Evolutionary conservation across 1,140 invertebrate species (phyloP), one percentile per base, ranked within the genome.

Genomic region (Macrobrachium rosenbergii): DNA sequence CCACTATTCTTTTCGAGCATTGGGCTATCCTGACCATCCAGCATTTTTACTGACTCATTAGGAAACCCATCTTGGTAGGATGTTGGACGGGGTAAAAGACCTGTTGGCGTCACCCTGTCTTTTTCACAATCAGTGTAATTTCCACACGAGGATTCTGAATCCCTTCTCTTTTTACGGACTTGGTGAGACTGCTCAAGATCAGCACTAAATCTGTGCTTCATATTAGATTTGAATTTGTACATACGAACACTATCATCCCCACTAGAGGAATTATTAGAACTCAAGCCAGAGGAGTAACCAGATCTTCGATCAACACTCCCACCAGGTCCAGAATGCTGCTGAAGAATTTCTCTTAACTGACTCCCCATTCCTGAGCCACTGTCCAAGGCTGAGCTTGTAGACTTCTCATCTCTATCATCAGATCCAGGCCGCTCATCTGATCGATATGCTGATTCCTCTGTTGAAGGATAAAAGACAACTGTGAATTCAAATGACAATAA

Each of bases 171-270:
- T 37, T 90, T 90, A 16, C 73, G 87, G 14, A 85, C 84, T 52
- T 89, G 82, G 43, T 87, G 88, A 6, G 83, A 88, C 37, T 90
- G 89, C 19, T 91, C 91, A 7, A 87, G 73, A 77, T 89, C 89
- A 60, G 84, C 89, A 77, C 89, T 89, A 90, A 98, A 98, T 73
- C 97, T 93, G 91, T 97, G 95, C 89, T 98, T 97, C 87, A 99
- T 98, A 89, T 96, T 97, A 90, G 96, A 98, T 92, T 99, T 99
- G 92, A 98, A 98, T 92, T 99, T 98, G 93, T 98, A 89, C 19
- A 89, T 45, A 59, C 83, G 87, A 77, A 77, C 86, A 45, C 63
- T 85, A 63, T 89, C 88, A 77, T 85, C 73, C 59, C 88, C 83
- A 60, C 82, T 87, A 5, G 90, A 82, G 52, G 81, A 90, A 67